phyloP scores from a whole-genome alignment of 2,113 vertebrate species.

The Lepidothrix coronata region DNA sequence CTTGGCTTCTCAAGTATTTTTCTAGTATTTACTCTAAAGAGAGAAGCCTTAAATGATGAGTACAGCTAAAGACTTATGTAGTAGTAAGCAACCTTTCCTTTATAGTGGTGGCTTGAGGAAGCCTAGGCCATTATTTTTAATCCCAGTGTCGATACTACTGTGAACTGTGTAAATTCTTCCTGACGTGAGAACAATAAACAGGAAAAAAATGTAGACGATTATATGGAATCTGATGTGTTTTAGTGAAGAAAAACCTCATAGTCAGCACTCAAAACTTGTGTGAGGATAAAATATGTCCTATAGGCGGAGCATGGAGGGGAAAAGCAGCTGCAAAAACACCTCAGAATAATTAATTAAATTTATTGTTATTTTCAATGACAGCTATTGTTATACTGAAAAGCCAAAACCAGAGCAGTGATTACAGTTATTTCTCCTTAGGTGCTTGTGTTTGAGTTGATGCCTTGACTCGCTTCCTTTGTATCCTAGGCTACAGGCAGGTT shows the following conservation, averaged over 20 bases:
- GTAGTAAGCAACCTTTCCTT: background rate
- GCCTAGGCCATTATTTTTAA: background rate
- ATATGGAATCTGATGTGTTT: background rate
- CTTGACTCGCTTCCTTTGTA: background rate
- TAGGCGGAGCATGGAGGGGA: background rate
- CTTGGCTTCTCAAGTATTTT: background rate
- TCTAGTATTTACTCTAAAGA: background rate
- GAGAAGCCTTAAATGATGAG: background rate
- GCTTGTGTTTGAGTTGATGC: background rate
- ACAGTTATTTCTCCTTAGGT: background rate
- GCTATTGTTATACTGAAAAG: background rate
- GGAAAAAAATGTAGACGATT: background rate
- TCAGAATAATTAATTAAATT: background rate
- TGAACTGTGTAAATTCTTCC: background rate
- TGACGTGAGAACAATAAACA: accelerated
- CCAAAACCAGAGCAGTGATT: background rate
- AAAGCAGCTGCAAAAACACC: background rate
- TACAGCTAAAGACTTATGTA: background rate
- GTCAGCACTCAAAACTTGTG: background rate
- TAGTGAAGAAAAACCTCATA: background rate
- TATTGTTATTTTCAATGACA: background rate
- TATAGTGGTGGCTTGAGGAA: background rate
- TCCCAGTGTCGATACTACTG: background rate
- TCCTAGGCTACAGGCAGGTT: background rate
- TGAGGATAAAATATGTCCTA: background rate